These are phyloP conservation scores for Hypotaenidia okinawae DNA, from an alignment of 2,797 vertebrate genomes.

Conservation along the genomic window DNA sequence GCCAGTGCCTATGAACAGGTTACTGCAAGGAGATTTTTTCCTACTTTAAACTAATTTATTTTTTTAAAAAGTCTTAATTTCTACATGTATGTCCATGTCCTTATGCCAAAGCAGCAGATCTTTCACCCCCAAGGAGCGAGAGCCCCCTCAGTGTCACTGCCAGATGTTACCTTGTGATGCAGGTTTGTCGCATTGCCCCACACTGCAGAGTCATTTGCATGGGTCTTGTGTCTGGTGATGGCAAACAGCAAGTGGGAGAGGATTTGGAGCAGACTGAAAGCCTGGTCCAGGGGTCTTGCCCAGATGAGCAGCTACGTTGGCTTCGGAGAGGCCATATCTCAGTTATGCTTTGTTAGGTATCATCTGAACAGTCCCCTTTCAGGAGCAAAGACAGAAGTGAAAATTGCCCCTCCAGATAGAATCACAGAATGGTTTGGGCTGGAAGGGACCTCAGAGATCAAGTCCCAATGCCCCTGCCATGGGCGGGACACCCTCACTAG, in stretches of 20 bases:
- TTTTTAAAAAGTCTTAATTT: not conserved
- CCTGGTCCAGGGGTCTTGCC: not conserved
- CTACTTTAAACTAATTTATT: not conserved
- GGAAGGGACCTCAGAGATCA: too few relatives aligned
- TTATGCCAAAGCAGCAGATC: conserved; percentile 6
- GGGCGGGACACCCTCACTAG: too few relatives aligned
- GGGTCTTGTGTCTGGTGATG: not conserved
- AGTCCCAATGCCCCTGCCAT: too few relatives aligned
- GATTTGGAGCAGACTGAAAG: not conserved
- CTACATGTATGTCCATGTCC: not conserved
- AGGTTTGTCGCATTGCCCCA: not conserved
- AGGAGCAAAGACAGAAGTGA: not conserved
- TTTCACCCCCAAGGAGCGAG: not conserved
- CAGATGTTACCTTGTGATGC: not conserved
- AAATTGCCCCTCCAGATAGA: not conserved
- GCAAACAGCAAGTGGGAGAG: not conserved
- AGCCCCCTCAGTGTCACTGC: not conserved
- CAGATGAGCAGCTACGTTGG: not conserved
- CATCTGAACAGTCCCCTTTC: not conserved
- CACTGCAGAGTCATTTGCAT: not conserved
- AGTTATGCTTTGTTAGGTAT: not conserved
- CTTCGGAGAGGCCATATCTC: not conserved
- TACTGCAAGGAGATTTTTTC: conserved; percentile 44
- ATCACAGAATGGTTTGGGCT: too few relatives aligned
- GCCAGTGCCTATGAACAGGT: conserved; percentile 71